Evolutionary conservation across 1,140 invertebrate species (phyloP), one percentile per base, ranked within the genome.

Genomic region (Diplogasteroides magnus): DNA sequence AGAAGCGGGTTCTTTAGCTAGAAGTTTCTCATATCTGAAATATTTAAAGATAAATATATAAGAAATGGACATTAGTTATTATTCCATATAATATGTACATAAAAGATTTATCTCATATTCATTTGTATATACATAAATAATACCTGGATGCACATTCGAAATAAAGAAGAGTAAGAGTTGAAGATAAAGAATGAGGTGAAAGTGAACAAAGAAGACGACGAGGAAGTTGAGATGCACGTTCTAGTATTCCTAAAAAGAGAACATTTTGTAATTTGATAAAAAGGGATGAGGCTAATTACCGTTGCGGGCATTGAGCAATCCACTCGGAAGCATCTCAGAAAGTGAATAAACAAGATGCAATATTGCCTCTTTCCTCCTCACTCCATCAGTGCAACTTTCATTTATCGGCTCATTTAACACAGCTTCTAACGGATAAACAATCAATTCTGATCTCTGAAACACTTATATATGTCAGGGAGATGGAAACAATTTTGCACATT

Each of bases 401-500:
- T 56, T 23, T 26, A 63, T 60, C 2, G 64, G 26, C 55, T 71
- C 69, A 1, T 28, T 31, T 6, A 63, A 48, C 63, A 28, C 55
- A n/a, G 57, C 37, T 71, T 71, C 69, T 2, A 71, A n/a, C 23
- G 69, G 61, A 19, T 26, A 55, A 1, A 71, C 27, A 19, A 71
- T 63, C 13, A 57, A 37, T 25, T 71, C 69, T 37, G 69, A 63
- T 14, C 69, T 55, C 57, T 66, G 48, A 19, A 71, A 48, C n/a
- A n/a, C n/a, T n/a, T n/a, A n/a, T n/a, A n/a, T n/a, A n/a, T n/a
- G n/a, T n/a, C n/a, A n/a, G n/a, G n/a, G n/a, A n/a, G n/a, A n/a
- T n/a, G n/a, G n/a, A n/a, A n/a, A n/a, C n/a, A n/a, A n/a, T n/a
- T n/a, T n/a, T n/a, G n/a, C n/a, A n/a, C n/a, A n/a, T n/a, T n/a